Conservation (phyloP, 1,140 invertebrate genomes). For the Drosophila seguyi region DNA sequence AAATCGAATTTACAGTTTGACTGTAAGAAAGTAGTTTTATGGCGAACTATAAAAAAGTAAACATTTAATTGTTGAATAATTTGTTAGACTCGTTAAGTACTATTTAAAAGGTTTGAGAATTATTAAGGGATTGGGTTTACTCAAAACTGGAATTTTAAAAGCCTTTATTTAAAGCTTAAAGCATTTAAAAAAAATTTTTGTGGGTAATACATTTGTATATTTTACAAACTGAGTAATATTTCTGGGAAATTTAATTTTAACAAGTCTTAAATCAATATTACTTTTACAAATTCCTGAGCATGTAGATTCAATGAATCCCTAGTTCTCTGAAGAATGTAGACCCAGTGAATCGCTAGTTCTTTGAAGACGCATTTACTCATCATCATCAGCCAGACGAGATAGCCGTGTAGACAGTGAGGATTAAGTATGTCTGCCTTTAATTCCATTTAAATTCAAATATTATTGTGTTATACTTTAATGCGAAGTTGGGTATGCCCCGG, state of each 20-base stretch:
- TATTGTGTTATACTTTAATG: neutral
- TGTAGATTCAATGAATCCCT: neutral
- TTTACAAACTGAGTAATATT: neutral
- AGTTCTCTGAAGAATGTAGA: neutral
- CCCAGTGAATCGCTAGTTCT: neutral
- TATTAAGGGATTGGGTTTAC: neutral
- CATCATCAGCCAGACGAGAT: constrained; percentile 1
- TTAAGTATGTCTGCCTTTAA: neutral
- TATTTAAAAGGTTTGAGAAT: neutral
- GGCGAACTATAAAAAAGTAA: neutral
- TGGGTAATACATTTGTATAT: too few species aligned
- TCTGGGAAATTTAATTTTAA: neutral
- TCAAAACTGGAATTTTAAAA: too few species aligned
- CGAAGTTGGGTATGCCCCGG: constrained; percentile 18
- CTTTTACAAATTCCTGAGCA: neutral
- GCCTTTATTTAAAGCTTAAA: too few species aligned
- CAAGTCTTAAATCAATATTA: neutral
- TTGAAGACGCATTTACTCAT: constrained; percentile 5
- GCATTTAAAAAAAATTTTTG: too few species aligned
- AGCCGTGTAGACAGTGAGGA: constrained; percentile 2
- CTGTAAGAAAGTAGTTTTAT: neutral
- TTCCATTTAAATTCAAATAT: constrained; percentile 6
- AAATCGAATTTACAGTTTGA: neutral
- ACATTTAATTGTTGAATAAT: neutral
- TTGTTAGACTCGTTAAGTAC: neutral